Base-by-base conservation (phyloP, 2,113 vertebrate genomes). In the Xiphorhynchus elegans region DNA sequence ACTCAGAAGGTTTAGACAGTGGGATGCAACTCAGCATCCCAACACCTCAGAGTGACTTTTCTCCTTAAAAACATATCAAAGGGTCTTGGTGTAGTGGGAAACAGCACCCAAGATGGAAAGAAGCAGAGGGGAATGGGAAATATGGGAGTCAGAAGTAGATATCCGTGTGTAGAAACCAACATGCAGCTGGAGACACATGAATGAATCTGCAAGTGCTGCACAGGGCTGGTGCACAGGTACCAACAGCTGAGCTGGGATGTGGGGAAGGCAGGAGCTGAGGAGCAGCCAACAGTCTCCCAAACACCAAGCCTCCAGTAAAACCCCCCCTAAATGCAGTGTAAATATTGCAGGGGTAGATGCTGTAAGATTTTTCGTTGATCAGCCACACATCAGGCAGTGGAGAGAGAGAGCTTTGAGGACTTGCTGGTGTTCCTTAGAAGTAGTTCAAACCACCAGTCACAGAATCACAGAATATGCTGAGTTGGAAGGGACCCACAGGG, bases 1-100 rank as follows among this genome's bases (percentile, higher is more conserved):
- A 37, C 26, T 1, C 20, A 13, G 28, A 46, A 24, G 20, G 18
- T 26, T 3, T 0, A 0, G 17, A 11, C 14, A 37, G 42, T 17
- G 31, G 81, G 44, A 35, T 24, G 69, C 76, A 40, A 20, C 23
- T 89, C 49, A 58, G 50, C 64, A 50, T 15, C 53, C 7, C 59
- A 77, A 18, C 8, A 21, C 3, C 8, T 24, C 9, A 16, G 11
- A 60, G 40, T 52, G 40, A 29, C 28, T 78, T 40, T 15, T 6
- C 14, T 67, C 11, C 75, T 56, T 13, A 49, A 40, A 75, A 85
- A 2, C 12, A 3, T 31, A 15, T 13, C 37, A 31, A 12, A 42
- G 35, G 44, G 15, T 47, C 66, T 58, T 42, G 20, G 14, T 64
- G 26, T 26, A 5, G 37, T 1, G 6, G 67, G n/a, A 55, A 81